A percentile compares a stretch with the other conserved stretches of the same genome.
phyloP scores from a whole-genome alignment of 2,888 invertebrate species.

The Cosmia pyralina region DNA sequence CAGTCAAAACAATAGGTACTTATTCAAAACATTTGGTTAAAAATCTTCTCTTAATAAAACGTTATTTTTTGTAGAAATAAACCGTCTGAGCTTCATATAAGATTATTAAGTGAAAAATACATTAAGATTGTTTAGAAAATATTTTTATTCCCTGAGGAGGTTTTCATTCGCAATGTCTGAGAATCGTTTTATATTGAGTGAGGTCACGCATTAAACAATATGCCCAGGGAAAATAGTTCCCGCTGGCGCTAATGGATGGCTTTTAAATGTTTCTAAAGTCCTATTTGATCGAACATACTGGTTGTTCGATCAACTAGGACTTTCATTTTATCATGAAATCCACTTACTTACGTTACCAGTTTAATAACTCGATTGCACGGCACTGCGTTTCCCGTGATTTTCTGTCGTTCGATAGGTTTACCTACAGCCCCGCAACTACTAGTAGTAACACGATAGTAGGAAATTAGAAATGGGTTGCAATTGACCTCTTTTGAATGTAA shows the following conservation, averaged over 20 bases:
- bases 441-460: constrained; percentile 38
- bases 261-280: constrained; percentile 6
- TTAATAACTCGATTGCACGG: constrained; percentile 41
- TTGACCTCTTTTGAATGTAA: constrained; percentile 14
- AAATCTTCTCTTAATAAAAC: neutral
- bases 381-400: constrained; percentile 15
- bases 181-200: constrained; percentile 13
- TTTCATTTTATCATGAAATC: constrained; percentile 22
- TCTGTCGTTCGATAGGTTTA: constrained; percentile 20
- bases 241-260: constrained; percentile 1
- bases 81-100: neutral
- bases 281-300: neutral
- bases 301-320: too few relatives aligned
- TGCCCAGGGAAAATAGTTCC: neutral
- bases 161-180: neutral
- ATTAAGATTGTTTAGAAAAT: neutral
- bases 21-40: constrained; percentile 9
- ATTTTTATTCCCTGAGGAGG: neutral
- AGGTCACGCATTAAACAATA: constrained; percentile 21
- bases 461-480: constrained; percentile 34
- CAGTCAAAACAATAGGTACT: constrained; percentile 10
- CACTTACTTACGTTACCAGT: constrained; percentile 23
- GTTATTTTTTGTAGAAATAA: neutral
- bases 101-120: neutral
- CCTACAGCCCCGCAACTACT: constrained; percentile 5